These are phyloP conservation scores for Chiloscyllium plagiosum DNA, from an alignment of 2,113 vertebrate species.

Conservation along the genomic window DNA sequence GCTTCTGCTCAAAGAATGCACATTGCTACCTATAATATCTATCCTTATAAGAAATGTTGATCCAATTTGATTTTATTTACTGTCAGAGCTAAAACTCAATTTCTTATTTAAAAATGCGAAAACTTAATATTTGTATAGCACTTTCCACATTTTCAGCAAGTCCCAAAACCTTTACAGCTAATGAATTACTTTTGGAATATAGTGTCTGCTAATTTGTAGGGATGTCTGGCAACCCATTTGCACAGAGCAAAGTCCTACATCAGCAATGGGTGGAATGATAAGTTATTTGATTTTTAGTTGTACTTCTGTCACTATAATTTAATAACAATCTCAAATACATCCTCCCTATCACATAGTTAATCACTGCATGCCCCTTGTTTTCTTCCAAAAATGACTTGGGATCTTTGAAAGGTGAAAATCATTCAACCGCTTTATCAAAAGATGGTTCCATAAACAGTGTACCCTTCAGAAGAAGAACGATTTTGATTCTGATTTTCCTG, in stretches of 20 bases:
- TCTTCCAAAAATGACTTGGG: background rate
- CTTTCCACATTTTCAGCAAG: background rate
- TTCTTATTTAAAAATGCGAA: background rate
- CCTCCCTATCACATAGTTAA: background rate
- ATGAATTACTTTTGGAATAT: background rate
- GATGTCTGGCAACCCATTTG: background rate
- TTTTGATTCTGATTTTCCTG: background rate
- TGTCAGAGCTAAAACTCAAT: background rate
- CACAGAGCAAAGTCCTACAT: background rate
- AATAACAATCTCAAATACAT: background rate
- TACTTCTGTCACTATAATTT: background rate
- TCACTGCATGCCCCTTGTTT: background rate
- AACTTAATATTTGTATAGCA: background rate
- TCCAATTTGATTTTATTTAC: background rate
- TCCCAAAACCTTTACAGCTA: background rate
- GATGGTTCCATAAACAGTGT: background rate
- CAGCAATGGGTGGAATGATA: background rate
- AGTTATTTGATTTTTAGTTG: background rate
- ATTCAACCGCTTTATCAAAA: background rate
- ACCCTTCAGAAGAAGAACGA: background rate
- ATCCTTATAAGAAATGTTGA: background rate
- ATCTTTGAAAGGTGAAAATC: background rate
- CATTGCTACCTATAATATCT: background rate
- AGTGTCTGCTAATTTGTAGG: background rate
- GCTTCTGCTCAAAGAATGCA: background rate